phyloP scores from a whole-genome alignment of 2,888 invertebrate genomes.

The Aromia moschata region DNA sequence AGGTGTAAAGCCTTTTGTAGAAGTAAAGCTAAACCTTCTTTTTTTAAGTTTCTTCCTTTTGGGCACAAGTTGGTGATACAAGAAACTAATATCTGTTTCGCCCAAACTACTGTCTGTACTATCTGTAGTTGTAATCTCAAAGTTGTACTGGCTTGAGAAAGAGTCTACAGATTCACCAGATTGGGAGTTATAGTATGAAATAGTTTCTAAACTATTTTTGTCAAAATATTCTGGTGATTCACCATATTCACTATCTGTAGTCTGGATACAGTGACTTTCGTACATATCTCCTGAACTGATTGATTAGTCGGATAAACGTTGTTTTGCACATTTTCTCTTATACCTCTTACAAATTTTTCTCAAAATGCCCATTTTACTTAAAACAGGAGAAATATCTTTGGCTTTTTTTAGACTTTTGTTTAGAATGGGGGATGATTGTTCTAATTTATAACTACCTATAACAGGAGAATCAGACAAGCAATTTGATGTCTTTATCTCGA shows the following conservation, averaged over 20 bases:
- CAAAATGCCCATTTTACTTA: slow-evolving; percentile 36
- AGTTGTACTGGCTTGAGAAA: slow-evolving; percentile 41
- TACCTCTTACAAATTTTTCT: slow-evolving; percentile 31
- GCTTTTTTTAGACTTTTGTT: slow-evolving; percentile 17
- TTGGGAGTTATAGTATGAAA: slow-evolving; percentile 9
- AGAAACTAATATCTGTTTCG: slow-evolving; percentile 19
- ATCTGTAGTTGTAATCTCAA: slow-evolving; percentile 31
- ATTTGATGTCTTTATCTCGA: slow-evolving; percentile 1
- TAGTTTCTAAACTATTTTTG: not conserved
- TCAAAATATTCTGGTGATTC: not conserved
- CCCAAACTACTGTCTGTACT: slow-evolving; percentile 18
- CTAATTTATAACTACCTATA: slow-evolving; percentile 32
- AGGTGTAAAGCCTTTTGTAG: slow-evolving; percentile 63
- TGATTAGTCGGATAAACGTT: slow-evolving; percentile 11
- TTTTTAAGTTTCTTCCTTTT: slow-evolving; percentile 61
- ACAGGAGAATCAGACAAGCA: slow-evolving; percentile 43
- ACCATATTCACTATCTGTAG: too few relatives aligned
- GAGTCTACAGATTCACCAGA: slow-evolving; percentile 35
- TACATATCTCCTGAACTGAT: slow-evolving; percentile 35
- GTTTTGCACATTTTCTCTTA: slow-evolving; percentile 23
- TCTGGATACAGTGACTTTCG: slow-evolving; percentile 25
- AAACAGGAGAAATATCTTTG: slow-evolving; percentile 41
- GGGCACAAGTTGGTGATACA: slow-evolving; percentile 45
- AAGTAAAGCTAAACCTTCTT: slow-evolving; percentile 64
- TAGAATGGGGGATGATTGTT: slow-evolving; percentile 45